Evolutionary conservation across 1,140 invertebrate genomes (phyloP).

Genomic region (Gonioctena quinquepunctata): DNA sequence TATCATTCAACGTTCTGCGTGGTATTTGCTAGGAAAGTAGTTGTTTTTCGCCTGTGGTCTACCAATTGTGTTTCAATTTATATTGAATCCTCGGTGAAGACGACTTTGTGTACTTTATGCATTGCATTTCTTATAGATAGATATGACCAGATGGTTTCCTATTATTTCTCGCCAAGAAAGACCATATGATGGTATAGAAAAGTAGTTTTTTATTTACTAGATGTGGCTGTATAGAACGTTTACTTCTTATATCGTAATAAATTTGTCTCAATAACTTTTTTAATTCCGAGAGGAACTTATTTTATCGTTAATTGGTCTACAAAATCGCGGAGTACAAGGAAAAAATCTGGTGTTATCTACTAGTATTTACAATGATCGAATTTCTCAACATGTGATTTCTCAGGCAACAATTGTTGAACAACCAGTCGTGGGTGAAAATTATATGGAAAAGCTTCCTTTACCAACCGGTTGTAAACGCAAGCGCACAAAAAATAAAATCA

Average conservation of each 20-base stretch:
- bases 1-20: too few relatives aligned
- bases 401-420: too few relatives aligned
- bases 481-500: background rate
- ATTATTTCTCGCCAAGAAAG: conserved; percentile 31
- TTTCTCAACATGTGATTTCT: background rate
- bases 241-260: background rate
- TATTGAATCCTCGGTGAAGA: too few relatives aligned
- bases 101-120: too few relatives aligned
- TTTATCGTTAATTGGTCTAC: background rate
- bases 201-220: conserved; percentile 17
- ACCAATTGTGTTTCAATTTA: too few relatives aligned
- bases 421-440: background rate
- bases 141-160: conserved; percentile 36
- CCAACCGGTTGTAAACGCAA: background rate
- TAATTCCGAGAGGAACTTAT: background rate
- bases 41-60: too few relatives aligned
- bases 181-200: conserved; percentile 38
- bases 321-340: too few relatives aligned
- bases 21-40: too few relatives aligned
- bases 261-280: background rate
- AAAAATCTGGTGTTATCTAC: too few relatives aligned
- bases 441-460: background rate
- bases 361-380: too few relatives aligned
- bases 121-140: too few relatives aligned
- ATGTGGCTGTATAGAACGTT: background rate